Evolutionary conservation across 2,888 invertebrate genomes (phyloP).

Genomic region (Dolichopus griseipennis): DNA sequence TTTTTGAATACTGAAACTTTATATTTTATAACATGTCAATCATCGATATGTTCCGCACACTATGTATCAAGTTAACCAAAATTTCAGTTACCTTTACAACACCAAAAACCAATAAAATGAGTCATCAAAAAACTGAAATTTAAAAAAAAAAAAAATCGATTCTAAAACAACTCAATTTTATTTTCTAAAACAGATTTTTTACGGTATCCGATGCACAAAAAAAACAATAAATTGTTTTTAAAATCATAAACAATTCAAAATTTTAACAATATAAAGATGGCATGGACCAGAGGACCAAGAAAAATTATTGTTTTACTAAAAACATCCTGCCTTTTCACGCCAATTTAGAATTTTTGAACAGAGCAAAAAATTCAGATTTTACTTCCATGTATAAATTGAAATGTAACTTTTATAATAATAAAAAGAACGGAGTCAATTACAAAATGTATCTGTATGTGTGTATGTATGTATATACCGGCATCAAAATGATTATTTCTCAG

Average conservation of each 20-base stretch:
- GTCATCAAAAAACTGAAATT: background rate
- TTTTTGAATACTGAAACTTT: too few species aligned
- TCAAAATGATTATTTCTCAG: background rate
- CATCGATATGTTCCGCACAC: slow-evolving; percentile 3
- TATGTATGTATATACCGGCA: too few species aligned
- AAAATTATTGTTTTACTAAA: slow-evolving; percentile 4
- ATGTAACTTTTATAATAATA: too few species aligned
- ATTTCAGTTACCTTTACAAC: too few species aligned
- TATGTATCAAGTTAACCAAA: background rate
- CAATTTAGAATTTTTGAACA: background rate
- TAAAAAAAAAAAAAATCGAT: too few species aligned
- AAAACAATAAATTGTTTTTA: background rate
- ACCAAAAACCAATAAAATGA: background rate
- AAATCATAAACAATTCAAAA: background rate
- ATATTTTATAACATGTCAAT: slow-evolving; percentile 3
- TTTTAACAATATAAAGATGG: background rate
- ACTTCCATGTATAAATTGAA: too few species aligned
- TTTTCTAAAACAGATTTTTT: background rate
- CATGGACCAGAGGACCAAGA: background rate
- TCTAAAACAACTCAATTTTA: too few species aligned
- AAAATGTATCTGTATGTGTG: too few species aligned
- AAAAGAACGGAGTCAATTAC: too few species aligned
- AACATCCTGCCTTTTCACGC: slow-evolving; percentile 4
- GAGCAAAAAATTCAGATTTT: too few species aligned
- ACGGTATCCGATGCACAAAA: background rate